Conservation (phyloP, 2,113 vertebrate genomes). For the Brachionichthys hirsutus region DNA sequence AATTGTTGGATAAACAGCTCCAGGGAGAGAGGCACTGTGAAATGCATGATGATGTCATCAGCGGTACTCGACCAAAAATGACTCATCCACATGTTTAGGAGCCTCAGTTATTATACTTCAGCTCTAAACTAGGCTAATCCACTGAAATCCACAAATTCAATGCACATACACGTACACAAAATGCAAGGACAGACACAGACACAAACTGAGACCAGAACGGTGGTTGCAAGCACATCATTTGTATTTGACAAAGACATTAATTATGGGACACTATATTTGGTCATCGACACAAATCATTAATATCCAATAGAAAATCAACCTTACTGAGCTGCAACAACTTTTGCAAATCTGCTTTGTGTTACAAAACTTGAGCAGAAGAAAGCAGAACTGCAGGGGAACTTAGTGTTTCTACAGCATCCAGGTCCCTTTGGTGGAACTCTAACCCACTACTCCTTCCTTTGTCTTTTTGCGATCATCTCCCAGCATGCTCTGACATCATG, state of each 20-base stretch:
- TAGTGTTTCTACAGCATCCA: constrained; percentile 4
- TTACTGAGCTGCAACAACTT: constrained; percentile 53
- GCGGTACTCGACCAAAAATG: constrained; percentile 46
- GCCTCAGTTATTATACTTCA: constrained; percentile 47
- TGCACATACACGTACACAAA: not conserved
- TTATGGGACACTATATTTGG: constrained; percentile 27
- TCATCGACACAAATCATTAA: constrained; percentile 12
- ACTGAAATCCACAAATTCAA: constrained; percentile 40
- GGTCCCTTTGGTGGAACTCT: no score
- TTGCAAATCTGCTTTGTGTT: constrained; percentile 70
- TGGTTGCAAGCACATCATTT: not conserved
- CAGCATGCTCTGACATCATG: no score
- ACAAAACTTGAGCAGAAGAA: constrained; percentile 47
- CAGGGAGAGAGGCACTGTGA: constrained; percentile 34
- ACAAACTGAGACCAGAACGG: no score
- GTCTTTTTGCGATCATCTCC: no score
- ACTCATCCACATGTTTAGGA: constrained; percentile 59
- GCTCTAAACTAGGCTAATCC: constrained; percentile 58
- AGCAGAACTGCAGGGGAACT: constrained; percentile 29
- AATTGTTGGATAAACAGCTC: constrained; percentile 60
- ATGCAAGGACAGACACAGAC: no score
- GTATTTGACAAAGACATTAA: constrained; percentile 23
- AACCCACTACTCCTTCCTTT: no score
- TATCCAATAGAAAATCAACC: constrained; percentile 35
- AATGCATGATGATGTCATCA: constrained; percentile 56